These are phyloP conservation scores for Anoura caudifer DNA, from an alignment of 2,113 vertebrate species.

Conservation along the genomic window DNA sequence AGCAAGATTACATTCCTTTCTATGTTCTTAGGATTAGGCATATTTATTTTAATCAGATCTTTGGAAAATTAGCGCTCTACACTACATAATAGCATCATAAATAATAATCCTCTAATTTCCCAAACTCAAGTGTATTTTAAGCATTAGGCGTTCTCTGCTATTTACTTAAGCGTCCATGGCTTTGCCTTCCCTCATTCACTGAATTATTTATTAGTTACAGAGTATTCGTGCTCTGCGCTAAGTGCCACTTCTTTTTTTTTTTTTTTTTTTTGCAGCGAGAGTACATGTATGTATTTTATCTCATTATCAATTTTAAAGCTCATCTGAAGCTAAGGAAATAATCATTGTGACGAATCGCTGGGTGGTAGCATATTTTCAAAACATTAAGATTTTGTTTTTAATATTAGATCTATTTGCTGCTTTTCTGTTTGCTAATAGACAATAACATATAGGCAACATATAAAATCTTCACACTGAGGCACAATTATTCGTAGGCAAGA, in stretches of 20 bases:
- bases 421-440: constrained; percentile 4
- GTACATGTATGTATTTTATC: not conserved
- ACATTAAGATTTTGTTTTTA: not conserved
- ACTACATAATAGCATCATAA: not conserved
- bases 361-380: not conserved
- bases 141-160: not conserved
- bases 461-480: not conserved
- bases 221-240: not conserved
- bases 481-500: constrained; percentile 30
- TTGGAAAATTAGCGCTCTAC: not conserved
- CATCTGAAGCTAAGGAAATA: not conserved
- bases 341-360: not conserved
- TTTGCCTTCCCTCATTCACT: not conserved
- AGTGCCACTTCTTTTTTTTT: not conserved
- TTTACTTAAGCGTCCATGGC: not conserved
- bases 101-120: not conserved
- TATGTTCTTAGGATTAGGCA: not conserved
- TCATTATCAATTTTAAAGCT: constrained; percentile 27
- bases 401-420: not conserved
- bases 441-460: not conserved
- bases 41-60: not conserved
- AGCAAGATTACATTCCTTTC: not conserved
- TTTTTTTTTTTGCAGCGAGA: not conserved
- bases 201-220: constrained; percentile 8
- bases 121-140: not conserved